Conservation (phyloP, 2,113 vertebrate genomes). For the Tragelaphus buxtoni region DNA sequence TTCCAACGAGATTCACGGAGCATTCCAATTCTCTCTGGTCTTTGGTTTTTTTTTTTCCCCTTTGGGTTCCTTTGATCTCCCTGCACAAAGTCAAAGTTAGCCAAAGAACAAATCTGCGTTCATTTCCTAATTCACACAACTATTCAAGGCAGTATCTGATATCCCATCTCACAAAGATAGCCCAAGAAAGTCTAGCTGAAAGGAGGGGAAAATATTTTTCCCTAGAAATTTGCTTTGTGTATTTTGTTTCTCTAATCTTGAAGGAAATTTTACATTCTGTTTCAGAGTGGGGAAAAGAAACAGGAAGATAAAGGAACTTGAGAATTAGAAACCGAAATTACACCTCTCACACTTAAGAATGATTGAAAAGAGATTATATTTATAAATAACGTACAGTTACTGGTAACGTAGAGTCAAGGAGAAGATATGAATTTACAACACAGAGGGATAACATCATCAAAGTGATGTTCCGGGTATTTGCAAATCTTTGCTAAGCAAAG, state of each 20-base stretch:
- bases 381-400: background rate
- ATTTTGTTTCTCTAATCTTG: background rate
- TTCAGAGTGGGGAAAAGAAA: background rate
- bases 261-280: background rate
- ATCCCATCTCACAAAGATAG: background rate
- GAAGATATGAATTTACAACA: background rate
- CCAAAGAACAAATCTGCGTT: conserved; percentile 12
- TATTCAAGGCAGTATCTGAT: background rate
- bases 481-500: background rate
- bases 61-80: conserved; percentile 48
- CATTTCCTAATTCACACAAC: conserved; percentile 34
- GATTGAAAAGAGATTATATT: background rate
- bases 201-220: background rate
- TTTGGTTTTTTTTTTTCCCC: conserved; percentile 2
- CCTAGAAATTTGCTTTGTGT: background rate
- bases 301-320: conserved; percentile 21
- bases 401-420: background rate
- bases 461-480: background rate
- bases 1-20: background rate
- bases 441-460: background rate
- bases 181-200: background rate
- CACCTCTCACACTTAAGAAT: background rate
- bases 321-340: background rate
- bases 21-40: conserved; percentile 25
- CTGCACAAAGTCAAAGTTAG: background rate